Evolutionary conservation across 1,140 invertebrate species (phyloP).

Genomic region (Phenacoccus solenopsis): DNA sequence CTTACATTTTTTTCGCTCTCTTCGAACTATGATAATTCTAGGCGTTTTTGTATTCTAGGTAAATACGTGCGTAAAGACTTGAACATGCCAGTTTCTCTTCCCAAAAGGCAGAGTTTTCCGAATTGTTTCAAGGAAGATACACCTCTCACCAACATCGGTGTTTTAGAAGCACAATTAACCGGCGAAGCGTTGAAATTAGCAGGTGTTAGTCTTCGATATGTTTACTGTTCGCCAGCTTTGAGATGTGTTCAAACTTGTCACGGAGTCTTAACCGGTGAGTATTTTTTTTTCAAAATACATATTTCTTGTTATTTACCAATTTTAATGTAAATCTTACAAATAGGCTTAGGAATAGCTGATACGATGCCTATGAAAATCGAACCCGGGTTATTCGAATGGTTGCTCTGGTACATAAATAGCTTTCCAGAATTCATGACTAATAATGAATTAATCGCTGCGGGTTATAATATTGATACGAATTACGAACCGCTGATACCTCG

Average conservation of each 20-base stretch:
- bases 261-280: slow-evolving; percentile 45
- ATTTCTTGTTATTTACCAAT: background rate
- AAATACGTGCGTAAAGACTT: slow-evolving; percentile 67
- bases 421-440: slow-evolving; percentile 66
- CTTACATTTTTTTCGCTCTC: too few relatives aligned
- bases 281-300: background rate
- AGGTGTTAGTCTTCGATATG: slow-evolving; percentile 52
- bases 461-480: slow-evolving; percentile 58
- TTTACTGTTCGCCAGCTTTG: slow-evolving; percentile 73
- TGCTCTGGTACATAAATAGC: slow-evolving; percentile 72
- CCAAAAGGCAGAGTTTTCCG: slow-evolving; percentile 42
- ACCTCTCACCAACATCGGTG: slow-evolving; percentile 72
- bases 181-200: slow-evolving; percentile 62
- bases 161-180: slow-evolving; percentile 54
- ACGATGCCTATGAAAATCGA: slow-evolving; percentile 56
- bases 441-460: slow-evolving; percentile 54
- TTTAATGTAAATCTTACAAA: slow-evolving; percentile 20
- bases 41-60: too few relatives aligned
- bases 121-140: slow-evolving; percentile 65
- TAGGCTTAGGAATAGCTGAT: slow-evolving; percentile 37
- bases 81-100: slow-evolving; percentile 71
- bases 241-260: slow-evolving; percentile 83
- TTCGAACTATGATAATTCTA: too few relatives aligned
- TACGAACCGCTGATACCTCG: slow-evolving; percentile 51
- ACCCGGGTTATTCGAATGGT: slow-evolving; percentile 83